These are phyloP conservation scores for Tetragonisca angustula DNA, from an alignment of 2,888 invertebrate genomes.

Conservation along the genomic window DNA sequence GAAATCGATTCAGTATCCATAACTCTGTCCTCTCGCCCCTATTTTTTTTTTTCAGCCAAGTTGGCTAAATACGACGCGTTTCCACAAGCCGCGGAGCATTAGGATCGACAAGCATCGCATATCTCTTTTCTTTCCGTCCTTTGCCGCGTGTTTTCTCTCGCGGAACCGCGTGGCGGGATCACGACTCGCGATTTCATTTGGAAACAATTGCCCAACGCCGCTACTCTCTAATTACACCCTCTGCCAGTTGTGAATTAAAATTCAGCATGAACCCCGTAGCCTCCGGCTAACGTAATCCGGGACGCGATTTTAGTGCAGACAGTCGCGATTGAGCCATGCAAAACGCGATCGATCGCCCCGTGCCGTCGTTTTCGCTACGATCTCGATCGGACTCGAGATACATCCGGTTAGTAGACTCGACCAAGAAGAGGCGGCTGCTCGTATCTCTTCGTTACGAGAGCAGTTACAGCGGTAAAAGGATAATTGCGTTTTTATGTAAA, in stretches of 20 bases:
- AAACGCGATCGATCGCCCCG: slow-evolving; percentile 17
- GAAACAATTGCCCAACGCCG: slow-evolving; percentile 64
- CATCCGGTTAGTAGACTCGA: not conserved
- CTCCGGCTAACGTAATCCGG: slow-evolving; percentile 48
- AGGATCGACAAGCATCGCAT: slow-evolving; percentile 38
- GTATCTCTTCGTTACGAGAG: slow-evolving; percentile 17
- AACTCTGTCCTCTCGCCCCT: slow-evolving; percentile 12
- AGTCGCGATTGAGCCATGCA: slow-evolving; percentile 28
- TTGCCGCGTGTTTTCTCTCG: slow-evolving; percentile 32
- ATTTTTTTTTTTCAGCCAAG: slow-evolving; percentile 19
- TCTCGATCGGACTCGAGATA: slow-evolving; percentile 13
- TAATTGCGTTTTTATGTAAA: slow-evolving; percentile 63
- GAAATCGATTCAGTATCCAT: slow-evolving; percentile 10
- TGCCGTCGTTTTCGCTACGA: slow-evolving; percentile 4
- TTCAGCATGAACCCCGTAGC: slow-evolving; percentile 68
- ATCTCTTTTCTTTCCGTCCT: slow-evolving; percentile 12
- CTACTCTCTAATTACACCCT: slow-evolving; percentile 75
- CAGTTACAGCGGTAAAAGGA: slow-evolving; percentile 59
- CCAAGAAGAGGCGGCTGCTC: not conserved
- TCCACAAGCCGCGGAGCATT: slow-evolving; percentile 45
- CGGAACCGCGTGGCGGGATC: slow-evolving; percentile 26
- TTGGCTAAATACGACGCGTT: slow-evolving; percentile 64
- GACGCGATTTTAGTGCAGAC: slow-evolving; percentile 29
- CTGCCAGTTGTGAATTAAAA: slow-evolving; percentile 67
- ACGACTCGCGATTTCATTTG: slow-evolving; percentile 69